phyloP scores from a whole-genome alignment of 2,888 invertebrate species.

The Netelia inedita region DNA sequence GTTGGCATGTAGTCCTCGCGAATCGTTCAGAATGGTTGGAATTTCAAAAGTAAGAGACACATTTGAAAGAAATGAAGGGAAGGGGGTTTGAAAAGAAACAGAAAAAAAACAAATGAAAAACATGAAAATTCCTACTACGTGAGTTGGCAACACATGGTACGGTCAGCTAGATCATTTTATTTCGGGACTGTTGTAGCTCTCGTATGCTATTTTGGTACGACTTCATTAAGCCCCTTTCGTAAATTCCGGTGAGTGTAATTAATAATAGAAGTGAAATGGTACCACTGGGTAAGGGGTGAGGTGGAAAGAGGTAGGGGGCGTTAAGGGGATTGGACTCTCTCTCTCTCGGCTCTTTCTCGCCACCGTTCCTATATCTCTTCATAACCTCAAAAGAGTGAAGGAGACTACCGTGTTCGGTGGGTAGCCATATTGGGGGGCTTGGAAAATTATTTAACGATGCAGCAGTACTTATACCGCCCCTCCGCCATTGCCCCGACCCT shows the following conservation, averaged over 20 bases:
- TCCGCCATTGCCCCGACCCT: constrained; percentile 13
- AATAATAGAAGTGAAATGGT: constrained; percentile 63
- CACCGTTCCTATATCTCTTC: constrained; percentile 15
- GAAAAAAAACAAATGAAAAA: constrained; percentile 35
- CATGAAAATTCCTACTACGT: constrained; percentile 10
- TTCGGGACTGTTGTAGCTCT: background rate
- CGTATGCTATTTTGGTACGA: constrained; percentile 24
- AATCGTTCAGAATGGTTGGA: constrained; percentile 36
- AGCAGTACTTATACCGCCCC: background rate
- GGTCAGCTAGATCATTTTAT: constrained; percentile 30
- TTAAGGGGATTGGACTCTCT: constrained; percentile 23
- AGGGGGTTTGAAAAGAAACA: background rate
- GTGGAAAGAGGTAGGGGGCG: background rate
- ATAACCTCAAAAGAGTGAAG: constrained; percentile 35
- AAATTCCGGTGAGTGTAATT: constrained; percentile 59
- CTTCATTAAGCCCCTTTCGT: constrained; percentile 51
- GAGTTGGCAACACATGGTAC: constrained; percentile 32
- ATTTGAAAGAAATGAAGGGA: constrained; percentile 17
- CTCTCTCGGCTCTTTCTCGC: constrained; percentile 4
- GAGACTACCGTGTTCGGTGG: background rate
- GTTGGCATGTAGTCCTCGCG: constrained; percentile 12
- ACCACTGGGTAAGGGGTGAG: background rate
- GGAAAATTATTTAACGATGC: constrained; percentile 63
- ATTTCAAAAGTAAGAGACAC: constrained; percentile 40
- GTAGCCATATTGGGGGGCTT: constrained; percentile 44